Percentiles rank a stretch among this genome's conserved stretches.
phyloP scores from a whole-genome alignment of 2,888 invertebrate genomes.

The Melinaea menophilus region DNA sequence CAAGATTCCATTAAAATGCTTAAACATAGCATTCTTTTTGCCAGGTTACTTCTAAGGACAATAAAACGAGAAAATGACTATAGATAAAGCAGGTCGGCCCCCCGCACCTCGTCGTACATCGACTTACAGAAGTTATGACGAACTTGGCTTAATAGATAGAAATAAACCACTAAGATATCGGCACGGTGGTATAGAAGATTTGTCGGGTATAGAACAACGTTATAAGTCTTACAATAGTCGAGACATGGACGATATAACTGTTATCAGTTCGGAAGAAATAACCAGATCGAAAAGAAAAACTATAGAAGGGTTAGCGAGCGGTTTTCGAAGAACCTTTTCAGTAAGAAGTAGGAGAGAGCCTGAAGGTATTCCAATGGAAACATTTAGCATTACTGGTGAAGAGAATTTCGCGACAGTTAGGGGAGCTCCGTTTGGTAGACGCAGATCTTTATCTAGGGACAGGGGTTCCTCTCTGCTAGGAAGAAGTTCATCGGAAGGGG shows the following conservation, averaged over 20 bases:
- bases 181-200: constrained; percentile 66
- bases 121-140: constrained; percentile 72
- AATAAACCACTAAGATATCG: constrained; percentile 60
- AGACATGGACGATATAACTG: constrained; percentile 67
- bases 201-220: constrained; percentile 56
- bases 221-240: constrained; percentile 48
- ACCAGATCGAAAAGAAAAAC: constrained; percentile 61
- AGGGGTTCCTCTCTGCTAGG: constrained; percentile 74
- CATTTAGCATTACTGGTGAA: constrained; percentile 57
- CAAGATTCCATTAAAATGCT: constrained; percentile 35
- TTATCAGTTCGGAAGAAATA: constrained; percentile 70
- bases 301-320: constrained; percentile 67
- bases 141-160: constrained; percentile 63
- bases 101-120: constrained; percentile 67
- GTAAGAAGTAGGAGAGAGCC: constrained; percentile 61
- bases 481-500: constrained; percentile 85
- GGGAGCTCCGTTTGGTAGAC: constrained; percentile 67
- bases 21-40: constrained; percentile 49
- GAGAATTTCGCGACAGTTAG: constrained; percentile 69
- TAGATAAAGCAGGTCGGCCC: constrained; percentile 66
- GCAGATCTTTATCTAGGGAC: constrained; percentile 71
- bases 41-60: constrained; percentile 56
- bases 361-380: constrained; percentile 66
- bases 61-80: constrained; percentile 61
- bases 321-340: constrained; percentile 68